Percentiles rank a stretch among this genome's conserved stretches.
These are phyloP conservation scores for Halcyon senegalensis DNA, from an alignment of 2,113 vertebrate genomes.

Conservation along the genomic window DNA sequence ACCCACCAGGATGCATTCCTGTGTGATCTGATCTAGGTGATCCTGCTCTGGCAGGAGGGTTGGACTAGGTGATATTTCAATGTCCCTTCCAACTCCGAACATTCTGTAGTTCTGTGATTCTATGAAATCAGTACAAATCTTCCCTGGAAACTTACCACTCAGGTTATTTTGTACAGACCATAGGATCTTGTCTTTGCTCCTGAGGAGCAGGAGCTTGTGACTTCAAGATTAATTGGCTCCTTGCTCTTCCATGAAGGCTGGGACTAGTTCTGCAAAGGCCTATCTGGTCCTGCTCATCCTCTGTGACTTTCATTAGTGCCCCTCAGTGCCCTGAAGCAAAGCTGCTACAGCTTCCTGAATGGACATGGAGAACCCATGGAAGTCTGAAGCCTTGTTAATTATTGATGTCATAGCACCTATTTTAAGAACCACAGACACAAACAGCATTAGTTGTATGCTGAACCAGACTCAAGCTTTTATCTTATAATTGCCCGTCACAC, in stretches of 20 bases:
- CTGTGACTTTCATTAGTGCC: neutral
- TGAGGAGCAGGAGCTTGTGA: neutral
- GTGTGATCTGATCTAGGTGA: too few relatives aligned
- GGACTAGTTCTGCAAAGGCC: neutral
- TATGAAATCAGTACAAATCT: neutral
- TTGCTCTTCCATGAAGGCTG: neutral
- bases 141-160: neutral
- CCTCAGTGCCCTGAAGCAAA: neutral
- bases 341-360: neutral
- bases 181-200: neutral
- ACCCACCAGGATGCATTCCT: too few relatives aligned
- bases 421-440: neutral
- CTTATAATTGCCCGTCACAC: neutral
- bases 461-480: neutral
- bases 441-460: neutral
- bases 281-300: neutral
- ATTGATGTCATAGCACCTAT: neutral
- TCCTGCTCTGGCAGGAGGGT: too few relatives aligned
- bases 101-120: too few relatives aligned
- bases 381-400: neutral
- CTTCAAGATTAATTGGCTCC: neutral
- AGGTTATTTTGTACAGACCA: neutral
- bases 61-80: too few relatives aligned
- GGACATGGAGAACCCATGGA: neutral
- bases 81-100: too few relatives aligned